phyloP scores from a whole-genome alignment of 2,113 vertebrate genomes.

The Corythornis cristatus region DNA sequence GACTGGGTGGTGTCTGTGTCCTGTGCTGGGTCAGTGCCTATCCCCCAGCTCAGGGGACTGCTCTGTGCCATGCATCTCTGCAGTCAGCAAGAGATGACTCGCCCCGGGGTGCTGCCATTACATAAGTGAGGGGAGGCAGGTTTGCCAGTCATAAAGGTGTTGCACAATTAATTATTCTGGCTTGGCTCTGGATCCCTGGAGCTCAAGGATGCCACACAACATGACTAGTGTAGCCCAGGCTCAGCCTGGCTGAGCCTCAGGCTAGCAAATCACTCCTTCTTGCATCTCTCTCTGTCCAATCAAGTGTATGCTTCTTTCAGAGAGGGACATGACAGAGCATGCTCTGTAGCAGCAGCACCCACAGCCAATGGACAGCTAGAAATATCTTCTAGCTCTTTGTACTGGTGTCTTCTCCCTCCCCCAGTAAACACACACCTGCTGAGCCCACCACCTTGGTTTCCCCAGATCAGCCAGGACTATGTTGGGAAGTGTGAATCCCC shows the following conservation, averaged over 20 bases:
- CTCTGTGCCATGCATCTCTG: rapidly evolving
- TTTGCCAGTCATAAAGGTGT: conserved; percentile 40
- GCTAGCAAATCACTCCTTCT: conserved; percentile 51
- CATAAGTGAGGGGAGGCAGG: not conserved
- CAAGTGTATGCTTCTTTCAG: not conserved
- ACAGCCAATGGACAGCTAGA: not conserved
- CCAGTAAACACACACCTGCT: rapidly evolving
- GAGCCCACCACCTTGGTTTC: not conserved
- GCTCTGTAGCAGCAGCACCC: not conserved
- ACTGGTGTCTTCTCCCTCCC: not conserved
- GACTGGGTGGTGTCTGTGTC: rapidly evolving
- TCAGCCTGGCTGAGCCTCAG: not conserved
- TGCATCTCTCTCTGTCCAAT: rapidly evolving
- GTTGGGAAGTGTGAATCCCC: not conserved
- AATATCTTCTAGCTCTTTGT: not conserved
- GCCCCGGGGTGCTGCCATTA: not conserved
- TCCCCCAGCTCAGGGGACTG: rapidly evolving
- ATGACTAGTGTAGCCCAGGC: not conserved
- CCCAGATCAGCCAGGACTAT: not conserved
- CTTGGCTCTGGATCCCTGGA: not conserved
- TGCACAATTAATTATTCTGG: conserved; percentile 57
- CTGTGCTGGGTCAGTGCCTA: not conserved
- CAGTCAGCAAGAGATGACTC: not conserved
- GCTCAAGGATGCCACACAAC: conserved; percentile 17
- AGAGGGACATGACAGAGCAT: not conserved